Conservation (phyloP, 2,113 vertebrate genomes). For the Percina caprodes region DNA sequence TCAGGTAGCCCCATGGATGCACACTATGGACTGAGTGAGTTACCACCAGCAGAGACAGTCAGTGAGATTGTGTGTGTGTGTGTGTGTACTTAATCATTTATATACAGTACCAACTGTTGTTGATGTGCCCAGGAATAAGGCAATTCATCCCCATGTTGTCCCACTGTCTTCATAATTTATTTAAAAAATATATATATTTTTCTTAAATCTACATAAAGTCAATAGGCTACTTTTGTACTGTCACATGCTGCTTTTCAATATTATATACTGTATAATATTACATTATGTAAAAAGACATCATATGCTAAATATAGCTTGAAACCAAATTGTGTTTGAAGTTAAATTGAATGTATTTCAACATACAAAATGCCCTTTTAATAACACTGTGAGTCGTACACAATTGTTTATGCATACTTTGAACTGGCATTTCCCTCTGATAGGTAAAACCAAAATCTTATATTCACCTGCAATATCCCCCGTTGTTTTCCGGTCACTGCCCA, state of each 20-base stretch:
- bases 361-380: not conserved
- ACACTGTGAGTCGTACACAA: not conserved
- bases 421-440: not conserved
- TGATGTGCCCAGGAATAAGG: not conserved
- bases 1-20: not conserved
- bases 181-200: not conserved
- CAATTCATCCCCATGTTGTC: too few relatives aligned
- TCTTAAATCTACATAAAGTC: not conserved
- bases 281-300: not conserved
- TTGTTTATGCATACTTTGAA: not conserved
- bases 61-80: not conserved
- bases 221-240: not conserved
- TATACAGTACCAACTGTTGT: not conserved
- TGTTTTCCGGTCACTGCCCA: slow-evolving; percentile 57
- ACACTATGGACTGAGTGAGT: not conserved
- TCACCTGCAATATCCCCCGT: slow-evolving; percentile 14
- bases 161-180: not conserved
- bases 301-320: not conserved
- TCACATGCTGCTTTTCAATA: not conserved
- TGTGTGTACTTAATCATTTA: not conserved
- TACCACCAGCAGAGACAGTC: too few relatives aligned
- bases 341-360: not conserved
- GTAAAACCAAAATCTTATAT: not conserved
- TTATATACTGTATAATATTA: not conserved
- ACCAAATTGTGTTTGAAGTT: not conserved